Evolutionary conservation across 2,888 invertebrate species (phyloP).

Genomic region (Catotricha subobsoleta): DNA sequence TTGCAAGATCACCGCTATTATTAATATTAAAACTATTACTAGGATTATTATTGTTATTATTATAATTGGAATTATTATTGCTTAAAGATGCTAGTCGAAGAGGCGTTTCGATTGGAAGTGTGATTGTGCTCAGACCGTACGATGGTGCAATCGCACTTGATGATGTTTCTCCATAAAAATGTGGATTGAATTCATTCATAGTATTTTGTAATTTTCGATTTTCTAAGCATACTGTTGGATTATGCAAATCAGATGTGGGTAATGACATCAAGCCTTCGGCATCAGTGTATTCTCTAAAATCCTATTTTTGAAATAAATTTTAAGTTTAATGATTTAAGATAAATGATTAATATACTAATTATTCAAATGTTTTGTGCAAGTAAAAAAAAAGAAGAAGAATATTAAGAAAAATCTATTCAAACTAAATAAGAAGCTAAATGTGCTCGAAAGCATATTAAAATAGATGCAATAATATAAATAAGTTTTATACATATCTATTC

Average conservation of each 20-base stretch:
- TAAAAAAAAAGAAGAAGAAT: too few relatives aligned
- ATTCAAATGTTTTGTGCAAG: too few relatives aligned
- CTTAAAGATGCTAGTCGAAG: conserved; percentile 19
- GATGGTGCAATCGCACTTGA: neutral
- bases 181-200: neutral
- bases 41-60: conserved; percentile 21
- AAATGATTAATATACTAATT: too few relatives aligned
- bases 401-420: too few relatives aligned
- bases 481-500: too few relatives aligned
- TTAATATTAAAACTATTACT: conserved; percentile 12
- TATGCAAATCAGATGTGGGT: conserved; percentile 66
- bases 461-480: too few relatives aligned
- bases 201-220: conserved; percentile 1
- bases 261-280: conserved; percentile 78
- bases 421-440: too few relatives aligned
- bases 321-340: too few relatives aligned
- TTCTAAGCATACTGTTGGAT: conserved; percentile 58
- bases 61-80: conserved; percentile 14
- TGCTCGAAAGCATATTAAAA: too few relatives aligned
- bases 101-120: conserved; percentile 25
- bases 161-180: neutral
- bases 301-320: too few relatives aligned
- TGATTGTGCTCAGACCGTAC: conserved; percentile 21
- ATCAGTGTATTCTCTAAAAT: conserved; percentile 80
- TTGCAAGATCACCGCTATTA: conserved; percentile 35